These are phyloP conservation scores for Chanos chanos DNA, from an alignment of 2,797 vertebrate species.

Conservation along the genomic window DNA sequence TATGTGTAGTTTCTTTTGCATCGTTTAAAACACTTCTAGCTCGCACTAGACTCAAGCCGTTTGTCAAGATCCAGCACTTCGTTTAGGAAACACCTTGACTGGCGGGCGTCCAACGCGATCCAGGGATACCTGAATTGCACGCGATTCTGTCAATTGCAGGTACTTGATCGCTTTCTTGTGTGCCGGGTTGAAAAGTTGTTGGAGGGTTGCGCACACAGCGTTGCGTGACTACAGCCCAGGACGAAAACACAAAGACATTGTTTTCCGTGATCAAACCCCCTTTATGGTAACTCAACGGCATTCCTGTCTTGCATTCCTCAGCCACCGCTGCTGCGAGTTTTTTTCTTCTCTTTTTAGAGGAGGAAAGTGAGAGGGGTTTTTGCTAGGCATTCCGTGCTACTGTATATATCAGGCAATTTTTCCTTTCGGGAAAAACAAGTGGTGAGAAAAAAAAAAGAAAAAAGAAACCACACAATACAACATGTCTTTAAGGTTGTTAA, in stretches of 20 bases:
- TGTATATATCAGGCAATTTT: too few relatives aligned
- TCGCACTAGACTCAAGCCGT: not conserved
- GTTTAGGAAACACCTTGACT: constrained; percentile 53
- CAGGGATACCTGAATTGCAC: constrained; percentile 73
- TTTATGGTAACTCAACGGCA: constrained; percentile 77
- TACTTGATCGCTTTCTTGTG: constrained; percentile 68
- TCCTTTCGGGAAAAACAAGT: too few relatives aligned
- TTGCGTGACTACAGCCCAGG: constrained; percentile 74
- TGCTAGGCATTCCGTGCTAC: not conserved
- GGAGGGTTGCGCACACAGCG: constrained; percentile 59
- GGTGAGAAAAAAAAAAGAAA: not conserved
- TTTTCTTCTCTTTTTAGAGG: constrained; percentile 33
- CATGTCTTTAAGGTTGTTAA: too few relatives aligned
- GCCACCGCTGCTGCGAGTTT: constrained; percentile 62
- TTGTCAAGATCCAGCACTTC: constrained; percentile 45
- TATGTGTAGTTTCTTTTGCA: too few relatives aligned
- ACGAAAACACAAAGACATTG: constrained; percentile 79
- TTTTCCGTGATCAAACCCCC: constrained; percentile 72
- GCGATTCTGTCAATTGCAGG: constrained; percentile 73
- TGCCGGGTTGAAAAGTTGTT: constrained; percentile 57
- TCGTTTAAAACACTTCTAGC: too few relatives aligned
- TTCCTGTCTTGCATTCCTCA: constrained; percentile 84
- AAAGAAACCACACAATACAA: not conserved
- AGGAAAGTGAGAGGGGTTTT: constrained; percentile 17
- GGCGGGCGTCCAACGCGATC: constrained; percentile 60